Percentiles rank a stretch among this genome's conserved stretches.
These are phyloP conservation scores for Cyprinella venusta DNA, from an alignment of 2,797 vertebrate species.

Conservation along the genomic window DNA sequence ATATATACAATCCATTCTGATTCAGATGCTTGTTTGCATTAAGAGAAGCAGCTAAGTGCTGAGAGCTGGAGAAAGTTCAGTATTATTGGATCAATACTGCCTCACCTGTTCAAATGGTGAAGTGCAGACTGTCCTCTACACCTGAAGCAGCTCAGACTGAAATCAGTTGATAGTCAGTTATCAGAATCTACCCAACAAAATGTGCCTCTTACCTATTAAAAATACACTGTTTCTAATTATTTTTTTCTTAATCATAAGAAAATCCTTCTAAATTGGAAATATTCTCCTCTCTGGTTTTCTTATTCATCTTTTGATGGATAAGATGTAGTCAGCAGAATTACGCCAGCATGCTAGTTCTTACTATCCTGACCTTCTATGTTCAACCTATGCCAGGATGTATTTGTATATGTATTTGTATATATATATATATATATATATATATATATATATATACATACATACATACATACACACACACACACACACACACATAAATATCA, in stretches of 20 bases:
- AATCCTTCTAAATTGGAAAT: background rate
- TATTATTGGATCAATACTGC: constrained; percentile 53
- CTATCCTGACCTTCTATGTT: background rate
- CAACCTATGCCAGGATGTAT: background rate
- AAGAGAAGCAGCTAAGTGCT: constrained; percentile 17
- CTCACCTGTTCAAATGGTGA: constrained; percentile 31
- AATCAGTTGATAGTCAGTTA: background rate
- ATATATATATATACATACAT: too few relatives aligned
- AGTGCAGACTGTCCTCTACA: constrained; percentile 35
- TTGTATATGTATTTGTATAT: background rate
- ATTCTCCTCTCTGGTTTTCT: background rate
- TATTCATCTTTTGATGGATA: background rate
- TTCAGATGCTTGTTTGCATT: constrained; percentile 27
- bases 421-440: too few relatives aligned
- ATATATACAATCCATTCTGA: background rate
- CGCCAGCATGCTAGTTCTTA: background rate
- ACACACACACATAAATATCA: background rate
- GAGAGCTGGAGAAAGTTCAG: background rate
- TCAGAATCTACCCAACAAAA: background rate
- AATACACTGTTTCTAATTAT: background rate
- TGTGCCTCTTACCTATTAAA: background rate
- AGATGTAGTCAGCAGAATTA: background rate
- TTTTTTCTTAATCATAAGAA: background rate
- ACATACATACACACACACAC: background rate
- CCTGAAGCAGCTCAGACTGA: background rate